Evolutionary conservation across 1,140 invertebrate species (phyloP).

Genomic region (Monochamus saltuarius): DNA sequence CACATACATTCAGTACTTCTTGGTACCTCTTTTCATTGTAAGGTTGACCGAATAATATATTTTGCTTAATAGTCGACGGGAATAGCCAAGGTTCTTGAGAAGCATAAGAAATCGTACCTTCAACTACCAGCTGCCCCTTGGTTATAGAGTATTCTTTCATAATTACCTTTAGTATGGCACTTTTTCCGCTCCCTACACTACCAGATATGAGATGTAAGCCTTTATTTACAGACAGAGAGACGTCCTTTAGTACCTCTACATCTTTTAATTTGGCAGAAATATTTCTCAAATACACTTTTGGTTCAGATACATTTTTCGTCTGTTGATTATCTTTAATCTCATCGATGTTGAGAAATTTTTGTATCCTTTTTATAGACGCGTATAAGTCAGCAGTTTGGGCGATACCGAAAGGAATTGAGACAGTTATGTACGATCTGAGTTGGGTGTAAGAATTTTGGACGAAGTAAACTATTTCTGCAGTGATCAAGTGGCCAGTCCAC

Average conservation of each 20-base stretch:
- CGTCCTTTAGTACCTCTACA: constrained; percentile 55
- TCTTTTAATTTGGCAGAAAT: constrained; percentile 28
- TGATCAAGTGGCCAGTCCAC: constrained; percentile 64
- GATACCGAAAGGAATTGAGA: constrained; percentile 71
- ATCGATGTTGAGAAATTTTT: constrained; percentile 27
- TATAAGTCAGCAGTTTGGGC: constrained; percentile 57
- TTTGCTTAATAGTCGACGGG: constrained; percentile 61
- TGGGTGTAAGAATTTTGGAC: constrained; percentile 73
- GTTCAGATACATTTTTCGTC: constrained; percentile 18
- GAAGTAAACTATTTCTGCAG: constrained; percentile 75
- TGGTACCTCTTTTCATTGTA: constrained; percentile 59
- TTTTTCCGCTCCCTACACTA: constrained; percentile 79
- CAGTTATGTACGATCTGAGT: constrained; percentile 70
- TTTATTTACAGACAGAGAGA: constrained; percentile 20
- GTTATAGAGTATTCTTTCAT: constrained; percentile 70
- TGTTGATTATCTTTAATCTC: constrained; percentile 19
- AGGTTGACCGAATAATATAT: constrained; percentile 63
- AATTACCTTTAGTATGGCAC: constrained; percentile 69
- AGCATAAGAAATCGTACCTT: constrained; percentile 75
- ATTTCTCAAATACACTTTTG: constrained; percentile 32
- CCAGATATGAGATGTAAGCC: constrained; percentile 58
- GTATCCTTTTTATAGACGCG: constrained; percentile 33
- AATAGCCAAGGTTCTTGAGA: constrained; percentile 80
- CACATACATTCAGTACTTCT: constrained; percentile 46
- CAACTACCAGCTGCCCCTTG: constrained; percentile 61